These are phyloP conservation scores for Spinus olivaceus DNA, from an alignment of 2,797 vertebrate genomes.

Conservation along the genomic window DNA sequence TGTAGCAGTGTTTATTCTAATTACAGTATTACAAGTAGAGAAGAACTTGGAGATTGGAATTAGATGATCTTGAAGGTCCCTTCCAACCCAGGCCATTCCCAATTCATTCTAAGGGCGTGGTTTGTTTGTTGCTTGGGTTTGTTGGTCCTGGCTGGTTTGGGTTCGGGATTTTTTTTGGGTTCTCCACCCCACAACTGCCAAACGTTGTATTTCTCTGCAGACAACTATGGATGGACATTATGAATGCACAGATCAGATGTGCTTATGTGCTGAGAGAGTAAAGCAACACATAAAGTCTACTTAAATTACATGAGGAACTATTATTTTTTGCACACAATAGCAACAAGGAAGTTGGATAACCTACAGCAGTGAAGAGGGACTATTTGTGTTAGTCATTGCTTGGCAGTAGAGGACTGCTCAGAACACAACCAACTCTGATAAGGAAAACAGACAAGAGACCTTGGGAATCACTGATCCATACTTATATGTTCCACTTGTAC, in stretches of 20 bases:
- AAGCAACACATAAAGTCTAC: neutral
- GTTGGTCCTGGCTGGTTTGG: neutral
- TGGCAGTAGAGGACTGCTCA: neutral
- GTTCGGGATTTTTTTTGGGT: neutral
- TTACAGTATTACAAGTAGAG: neutral
- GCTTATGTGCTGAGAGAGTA: neutral
- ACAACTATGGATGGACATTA: neutral
- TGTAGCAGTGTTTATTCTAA: neutral
- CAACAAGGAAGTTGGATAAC: neutral
- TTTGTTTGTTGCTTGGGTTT: neutral
- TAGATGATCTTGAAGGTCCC: neutral
- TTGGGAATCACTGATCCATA: neutral
- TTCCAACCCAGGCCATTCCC: neutral
- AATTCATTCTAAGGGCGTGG: neutral
- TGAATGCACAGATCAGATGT: neutral
- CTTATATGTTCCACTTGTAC: neutral
- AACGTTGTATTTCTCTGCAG: fast-evolving
- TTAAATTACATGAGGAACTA: neutral
- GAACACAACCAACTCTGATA: neutral
- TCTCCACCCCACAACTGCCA: neutral
- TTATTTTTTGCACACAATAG: neutral
- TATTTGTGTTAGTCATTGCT: neutral
- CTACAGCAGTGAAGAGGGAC: neutral
- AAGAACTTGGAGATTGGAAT: neutral
- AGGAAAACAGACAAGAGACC: neutral